Evolutionary conservation across 2,797 vertebrate genomes (phyloP).

Genomic region (Dryobates pubescens): DNA sequence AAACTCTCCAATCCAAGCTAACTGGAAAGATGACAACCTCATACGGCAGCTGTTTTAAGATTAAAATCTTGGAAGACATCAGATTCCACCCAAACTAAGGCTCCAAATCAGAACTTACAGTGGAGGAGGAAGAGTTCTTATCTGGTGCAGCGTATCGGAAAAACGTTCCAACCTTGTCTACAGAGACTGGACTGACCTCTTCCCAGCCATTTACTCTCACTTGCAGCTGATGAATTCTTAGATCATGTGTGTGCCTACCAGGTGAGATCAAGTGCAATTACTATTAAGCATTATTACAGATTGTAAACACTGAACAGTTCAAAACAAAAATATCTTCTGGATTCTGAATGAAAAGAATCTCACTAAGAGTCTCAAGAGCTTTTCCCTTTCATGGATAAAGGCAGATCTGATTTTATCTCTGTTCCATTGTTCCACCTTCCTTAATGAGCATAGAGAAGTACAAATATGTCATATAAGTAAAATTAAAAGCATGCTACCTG

Average conservation of each 20-base stretch:
- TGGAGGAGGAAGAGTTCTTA: slow-evolving; percentile 90
- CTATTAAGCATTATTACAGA: background rate
- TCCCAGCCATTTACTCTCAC: slow-evolving; percentile 98
- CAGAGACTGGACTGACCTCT: slow-evolving; percentile 95
- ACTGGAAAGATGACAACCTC: background rate
- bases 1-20: background rate
- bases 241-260: slow-evolving; percentile 93
- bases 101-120: slow-evolving; percentile 78
- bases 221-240: slow-evolving; percentile 95
- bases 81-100: background rate
- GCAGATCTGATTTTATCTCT: background rate
- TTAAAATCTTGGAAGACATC: background rate
- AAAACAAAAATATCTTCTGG: background rate
- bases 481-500: background rate
- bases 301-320: background rate
- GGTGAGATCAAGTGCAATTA: background rate
- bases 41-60: background rate
- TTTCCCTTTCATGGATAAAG: background rate
- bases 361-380: background rate
- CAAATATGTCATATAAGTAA: background rate
- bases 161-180: slow-evolving; percentile 97
- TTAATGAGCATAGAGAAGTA: background rate
- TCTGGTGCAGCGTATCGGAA: slow-evolving; percentile 96
- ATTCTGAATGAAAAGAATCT: background rate
- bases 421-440: background rate